phyloP scores from a whole-genome alignment of 2,113 vertebrate genomes.

The Todiramphus saurophagus region DNA sequence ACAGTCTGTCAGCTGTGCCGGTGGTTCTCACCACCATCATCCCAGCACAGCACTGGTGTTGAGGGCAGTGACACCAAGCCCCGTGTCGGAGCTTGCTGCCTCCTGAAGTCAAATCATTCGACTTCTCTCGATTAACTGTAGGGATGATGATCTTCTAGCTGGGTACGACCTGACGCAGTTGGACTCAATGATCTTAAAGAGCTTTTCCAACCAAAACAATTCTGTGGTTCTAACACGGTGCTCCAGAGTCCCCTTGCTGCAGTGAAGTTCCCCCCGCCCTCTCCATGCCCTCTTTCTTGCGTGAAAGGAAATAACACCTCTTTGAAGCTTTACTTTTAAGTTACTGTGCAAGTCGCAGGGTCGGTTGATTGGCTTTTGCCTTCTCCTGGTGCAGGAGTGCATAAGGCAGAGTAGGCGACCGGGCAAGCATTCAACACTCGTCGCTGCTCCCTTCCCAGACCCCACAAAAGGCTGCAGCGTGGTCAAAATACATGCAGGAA shows the following conservation, averaged over 20 bases:
- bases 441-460: background rate
- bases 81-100: background rate
- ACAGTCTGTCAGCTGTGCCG: fast-evolving
- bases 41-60: background rate
- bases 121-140: background rate
- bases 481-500: background rate
- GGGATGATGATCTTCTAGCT: background rate
- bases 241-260: background rate
- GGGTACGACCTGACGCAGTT: background rate
- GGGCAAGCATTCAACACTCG: background rate
- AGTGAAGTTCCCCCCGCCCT: too few relatives aligned
- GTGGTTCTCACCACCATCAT: background rate
- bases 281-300: background rate
- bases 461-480: background rate
- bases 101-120: background rate
- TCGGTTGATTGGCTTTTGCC: background rate
- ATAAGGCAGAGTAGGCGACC: background rate
- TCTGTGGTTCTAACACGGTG: background rate
- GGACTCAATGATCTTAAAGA: background rate
- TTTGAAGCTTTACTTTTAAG: background rate
- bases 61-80: background rate
- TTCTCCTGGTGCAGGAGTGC: background rate
- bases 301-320: background rate
- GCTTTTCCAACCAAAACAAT: too few relatives aligned
- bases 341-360: background rate